Conservation (phyloP, 2,113 vertebrate genomes). For the Tragulus kanchil region DNA sequence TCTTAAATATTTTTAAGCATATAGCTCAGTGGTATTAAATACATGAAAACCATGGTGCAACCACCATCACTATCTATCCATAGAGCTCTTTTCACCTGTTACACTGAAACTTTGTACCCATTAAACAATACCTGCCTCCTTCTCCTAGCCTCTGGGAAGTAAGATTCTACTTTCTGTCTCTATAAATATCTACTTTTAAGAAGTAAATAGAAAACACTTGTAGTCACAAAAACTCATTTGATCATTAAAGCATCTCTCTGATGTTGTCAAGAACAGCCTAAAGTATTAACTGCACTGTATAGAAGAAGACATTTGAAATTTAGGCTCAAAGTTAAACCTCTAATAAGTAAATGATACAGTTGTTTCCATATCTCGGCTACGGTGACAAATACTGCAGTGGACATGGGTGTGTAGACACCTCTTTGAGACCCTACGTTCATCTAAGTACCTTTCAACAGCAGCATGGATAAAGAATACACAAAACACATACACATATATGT, state of each 20-base stretch:
- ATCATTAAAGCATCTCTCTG: neutral
- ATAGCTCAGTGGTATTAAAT: neutral
- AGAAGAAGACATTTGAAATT: neutral
- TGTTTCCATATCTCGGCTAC: neutral
- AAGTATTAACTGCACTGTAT: neutral
- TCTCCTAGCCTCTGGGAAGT: neutral
- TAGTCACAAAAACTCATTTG: neutral
- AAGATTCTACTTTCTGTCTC: neutral
- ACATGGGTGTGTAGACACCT: neutral
- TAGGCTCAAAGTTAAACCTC: neutral
- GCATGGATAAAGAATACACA: neutral
- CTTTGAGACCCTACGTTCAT: neutral
- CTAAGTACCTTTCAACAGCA: neutral
- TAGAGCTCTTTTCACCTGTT: neutral
- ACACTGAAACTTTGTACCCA: neutral
- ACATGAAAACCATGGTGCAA: too few species aligned
- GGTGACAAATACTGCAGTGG: neutral
- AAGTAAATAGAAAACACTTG: neutral
- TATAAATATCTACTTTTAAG: neutral
- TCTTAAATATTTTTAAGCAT: neutral
- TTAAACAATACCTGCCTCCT: neutral
- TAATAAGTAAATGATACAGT: neutral
- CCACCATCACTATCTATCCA: neutral
- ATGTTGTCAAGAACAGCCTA: neutral
- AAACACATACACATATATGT: neutral